Evolutionary conservation across 1,140 invertebrate genomes (phyloP).

Genomic region (Homarus americanus): DNA sequence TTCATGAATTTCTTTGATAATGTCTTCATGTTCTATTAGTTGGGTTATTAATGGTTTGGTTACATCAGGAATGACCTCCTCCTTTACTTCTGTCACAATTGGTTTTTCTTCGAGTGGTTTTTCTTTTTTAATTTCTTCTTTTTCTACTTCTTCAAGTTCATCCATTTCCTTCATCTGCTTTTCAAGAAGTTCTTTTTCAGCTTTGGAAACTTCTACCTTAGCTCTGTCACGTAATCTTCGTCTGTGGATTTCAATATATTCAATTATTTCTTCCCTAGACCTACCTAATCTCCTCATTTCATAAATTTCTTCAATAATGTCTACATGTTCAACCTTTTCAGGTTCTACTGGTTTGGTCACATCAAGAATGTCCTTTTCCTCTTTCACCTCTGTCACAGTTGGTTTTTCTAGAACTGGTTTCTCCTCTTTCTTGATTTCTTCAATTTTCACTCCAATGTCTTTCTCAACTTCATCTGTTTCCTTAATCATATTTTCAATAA

Average conservation of each 20-base stretch:
- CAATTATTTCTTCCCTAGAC: no score
- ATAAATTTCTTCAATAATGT: not conserved
- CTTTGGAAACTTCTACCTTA: no score
- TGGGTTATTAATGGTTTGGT: no score
- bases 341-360: not conserved
- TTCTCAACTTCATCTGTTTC: not conserved
- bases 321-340: conserved; percentile 25
- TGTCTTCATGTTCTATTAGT: not conserved
- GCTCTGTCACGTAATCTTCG: no score
- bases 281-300: not conserved
- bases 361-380: not conserved
- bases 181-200: conserved; percentile 40
- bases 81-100: not conserved
- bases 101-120: conserved; percentile 43
- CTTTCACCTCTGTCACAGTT: conserved; percentile 25
- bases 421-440: conserved; percentile 46
- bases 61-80: not conserved
- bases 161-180: conserved; percentile 19
- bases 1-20: not conserved
- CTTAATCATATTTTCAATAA: not conserved
- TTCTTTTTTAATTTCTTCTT: conserved; percentile 15
- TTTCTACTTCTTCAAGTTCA: conserved; percentile 20
- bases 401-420: conserved; percentile 4
- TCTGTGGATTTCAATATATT: no score
- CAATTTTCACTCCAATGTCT: not conserved